Evolutionary conservation across 2,888 invertebrate genomes (phyloP).

Genomic region (Diarsia mendica): DNA sequence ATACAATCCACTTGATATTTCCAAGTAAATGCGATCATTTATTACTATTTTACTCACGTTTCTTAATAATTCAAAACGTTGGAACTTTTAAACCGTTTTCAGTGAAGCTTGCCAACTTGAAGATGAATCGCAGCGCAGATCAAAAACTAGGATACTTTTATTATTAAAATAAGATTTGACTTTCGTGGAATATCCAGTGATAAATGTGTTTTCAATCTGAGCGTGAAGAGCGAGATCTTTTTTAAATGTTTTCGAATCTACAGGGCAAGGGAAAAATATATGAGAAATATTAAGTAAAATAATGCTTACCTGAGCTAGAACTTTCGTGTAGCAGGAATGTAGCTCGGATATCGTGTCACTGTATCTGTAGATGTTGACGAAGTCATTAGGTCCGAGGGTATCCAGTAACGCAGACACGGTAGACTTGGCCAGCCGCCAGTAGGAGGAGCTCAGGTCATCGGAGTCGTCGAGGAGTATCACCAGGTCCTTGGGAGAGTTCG

Average conservation of each 20-base stretch:
- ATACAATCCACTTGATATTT: constrained; percentile 19
- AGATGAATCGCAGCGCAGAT: constrained; percentile 59
- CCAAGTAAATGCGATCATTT: constrained; percentile 25
- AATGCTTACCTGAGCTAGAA: constrained; percentile 94
- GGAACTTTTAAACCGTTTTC: constrained; percentile 53
- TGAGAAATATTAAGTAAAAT: constrained; percentile 1
- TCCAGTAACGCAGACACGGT: constrained; percentile 97
- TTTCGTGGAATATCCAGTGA: constrained; percentile 53
- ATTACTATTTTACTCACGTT: constrained; percentile 47
- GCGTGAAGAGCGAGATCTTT: constrained; percentile 33
- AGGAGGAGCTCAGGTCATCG: constrained; percentile 96
- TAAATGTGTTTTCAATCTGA: constrained; percentile 56
- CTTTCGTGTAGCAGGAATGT: constrained; percentile 97
- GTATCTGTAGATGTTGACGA: constrained; percentile 98
- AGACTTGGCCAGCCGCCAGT: constrained; percentile 95
- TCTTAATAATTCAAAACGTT: constrained; percentile 49
- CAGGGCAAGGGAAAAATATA: neutral
- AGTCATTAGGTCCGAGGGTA: constrained; percentile 99
- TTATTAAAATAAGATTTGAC: constrained; percentile 60
- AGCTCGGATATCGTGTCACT: constrained; percentile 95
- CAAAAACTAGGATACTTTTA: constrained; percentile 57
- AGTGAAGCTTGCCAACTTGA: constrained; percentile 61
- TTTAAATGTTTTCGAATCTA: constrained; percentile 40
- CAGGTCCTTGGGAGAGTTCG: constrained; percentile 99
- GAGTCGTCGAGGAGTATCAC: constrained; percentile 98